Evolutionary conservation across 2,113 vertebrate species (phyloP), one percentile per base, ranked within the genome.

Genomic region (Leptobrachium leishanense): DNA sequence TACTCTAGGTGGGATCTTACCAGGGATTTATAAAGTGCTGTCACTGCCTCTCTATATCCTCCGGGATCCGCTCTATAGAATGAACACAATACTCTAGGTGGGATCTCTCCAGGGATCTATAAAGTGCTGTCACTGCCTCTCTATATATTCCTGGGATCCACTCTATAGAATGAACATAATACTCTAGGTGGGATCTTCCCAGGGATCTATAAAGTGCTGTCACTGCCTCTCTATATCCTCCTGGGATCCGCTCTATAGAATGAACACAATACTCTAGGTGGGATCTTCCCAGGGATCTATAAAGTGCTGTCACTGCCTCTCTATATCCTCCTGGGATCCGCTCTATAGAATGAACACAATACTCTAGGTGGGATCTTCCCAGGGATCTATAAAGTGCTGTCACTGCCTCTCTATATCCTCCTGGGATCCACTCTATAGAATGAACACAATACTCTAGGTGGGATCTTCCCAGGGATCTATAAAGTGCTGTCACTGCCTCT

Each of bases 1-100:
- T n/a, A n/a, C n/a, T n/a, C n/a, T n/a, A n/a, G n/a, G n/a, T n/a
- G n/a, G n/a, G n/a, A n/a, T n/a, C n/a, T n/a, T n/a, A n/a, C n/a
- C n/a, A n/a, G n/a, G n/a, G n/a, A n/a, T n/a, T n/a, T 43, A 68
- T 68, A 68, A 68, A 68, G 66, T 43, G 66, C 20, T 11, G 43
- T 43, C 66, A 2, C 66, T 68, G 13, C 10, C 9, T 68, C 66
- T 68, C 66, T 68, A 42, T 43, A 9, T 42, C 66, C 66, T 68
- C 20, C 46, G 41, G 41, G 66, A 68, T 68, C 66, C 2, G 66
- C 6, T 68, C 66, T 43, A 42, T 68, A 68, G 66, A 68, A 68
- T 31, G 55, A 57, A 12, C 55, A 57, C 55, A n/a, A n/a, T n/a
- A n/a, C n/a, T n/a, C n/a, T n/a, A n/a, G n/a, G n/a, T n/a, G n/a